These are phyloP conservation scores for Cartodere bifasciata DNA, from an alignment of 2,888 invertebrate genomes.

Conservation along the genomic window DNA sequence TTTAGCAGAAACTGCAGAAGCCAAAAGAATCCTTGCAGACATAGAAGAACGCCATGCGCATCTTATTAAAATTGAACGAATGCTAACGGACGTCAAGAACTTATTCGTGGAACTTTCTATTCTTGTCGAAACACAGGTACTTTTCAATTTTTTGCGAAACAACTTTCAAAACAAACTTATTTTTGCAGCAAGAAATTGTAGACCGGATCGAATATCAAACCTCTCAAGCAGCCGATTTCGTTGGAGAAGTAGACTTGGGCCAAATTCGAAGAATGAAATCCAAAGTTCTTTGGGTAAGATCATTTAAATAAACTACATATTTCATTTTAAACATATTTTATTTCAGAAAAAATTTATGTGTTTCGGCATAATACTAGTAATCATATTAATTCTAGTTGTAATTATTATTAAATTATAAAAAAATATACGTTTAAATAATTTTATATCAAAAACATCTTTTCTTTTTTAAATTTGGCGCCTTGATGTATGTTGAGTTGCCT, in stretches of 20 bases:
- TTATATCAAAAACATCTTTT: no score
- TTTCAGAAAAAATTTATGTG: conserved; percentile 10
- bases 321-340: neutral
- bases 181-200: conserved; percentile 48
- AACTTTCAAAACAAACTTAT: conserved; percentile 6
- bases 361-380: conserved; percentile 6
- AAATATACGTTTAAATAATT: no score
- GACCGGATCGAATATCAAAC: conserved; percentile 57
- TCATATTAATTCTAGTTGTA: no score
- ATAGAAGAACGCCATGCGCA: conserved; percentile 74
- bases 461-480: no score
- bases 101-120: conserved; percentile 76
- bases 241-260: conserved; percentile 41
- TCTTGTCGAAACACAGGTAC: conserved; percentile 62
- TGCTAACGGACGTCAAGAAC: conserved; percentile 64
- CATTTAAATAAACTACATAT: neutral
- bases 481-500: no score
- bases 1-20: conserved; percentile 65
- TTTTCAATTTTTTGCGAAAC: conserved; percentile 7
- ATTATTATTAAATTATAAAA: no score
- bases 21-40: conserved; percentile 60
- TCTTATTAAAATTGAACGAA: conserved; percentile 66
- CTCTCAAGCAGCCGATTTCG: conserved; percentile 44
- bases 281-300: no score
- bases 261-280: conserved; percentile 24